These are phyloP conservation scores for Pollicipes pollicipes DNA, from an alignment of 1,140 invertebrate genomes.

Conservation along the genomic window DNA sequence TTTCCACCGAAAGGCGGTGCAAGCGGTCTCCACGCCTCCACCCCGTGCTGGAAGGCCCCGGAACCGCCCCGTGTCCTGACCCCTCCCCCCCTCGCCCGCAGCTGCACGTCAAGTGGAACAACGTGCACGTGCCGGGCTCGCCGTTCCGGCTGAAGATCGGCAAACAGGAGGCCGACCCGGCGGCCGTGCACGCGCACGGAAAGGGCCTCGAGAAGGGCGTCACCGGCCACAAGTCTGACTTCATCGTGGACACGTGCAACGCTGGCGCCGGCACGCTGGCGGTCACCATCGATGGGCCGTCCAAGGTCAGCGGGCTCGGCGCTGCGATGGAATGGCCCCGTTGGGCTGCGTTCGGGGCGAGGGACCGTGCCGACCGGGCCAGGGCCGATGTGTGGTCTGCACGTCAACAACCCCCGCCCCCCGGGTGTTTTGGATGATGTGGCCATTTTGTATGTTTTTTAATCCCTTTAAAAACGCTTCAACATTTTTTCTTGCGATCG, in stretches of 20 bases:
- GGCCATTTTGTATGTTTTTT: too few species aligned
- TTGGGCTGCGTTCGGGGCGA: too few species aligned
- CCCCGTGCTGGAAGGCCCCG: too few species aligned
- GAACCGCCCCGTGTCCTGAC: not conserved
- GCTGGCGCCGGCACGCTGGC: constrained; percentile 79
- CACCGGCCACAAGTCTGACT: constrained; percentile 70
- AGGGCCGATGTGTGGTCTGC: too few species aligned
- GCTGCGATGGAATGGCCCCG: constrained; percentile 58
- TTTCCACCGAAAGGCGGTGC: too few species aligned
- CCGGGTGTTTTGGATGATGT: too few species aligned
- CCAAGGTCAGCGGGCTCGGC: constrained; percentile 87
- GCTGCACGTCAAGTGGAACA: constrained; percentile 63
- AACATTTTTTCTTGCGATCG: too few species aligned
- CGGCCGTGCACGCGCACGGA: constrained; percentile 73
- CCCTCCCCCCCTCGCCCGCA: not conserved
- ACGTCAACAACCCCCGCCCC: too few species aligned
- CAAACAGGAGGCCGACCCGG: constrained; percentile 86
- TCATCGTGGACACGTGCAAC: constrained; percentile 88
- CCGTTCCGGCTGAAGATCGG: constrained; percentile 86
- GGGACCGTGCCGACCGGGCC: too few species aligned
- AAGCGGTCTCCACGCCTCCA: too few species aligned
- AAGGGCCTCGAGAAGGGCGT: constrained; percentile 62
- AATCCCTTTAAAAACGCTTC: too few species aligned
- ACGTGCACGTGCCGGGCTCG: constrained; percentile 84
- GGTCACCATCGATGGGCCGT: constrained; percentile 89